These are phyloP conservation scores for Hassar affinis DNA, from an alignment of 2,113 vertebrate genomes.

Conservation along the genomic window DNA sequence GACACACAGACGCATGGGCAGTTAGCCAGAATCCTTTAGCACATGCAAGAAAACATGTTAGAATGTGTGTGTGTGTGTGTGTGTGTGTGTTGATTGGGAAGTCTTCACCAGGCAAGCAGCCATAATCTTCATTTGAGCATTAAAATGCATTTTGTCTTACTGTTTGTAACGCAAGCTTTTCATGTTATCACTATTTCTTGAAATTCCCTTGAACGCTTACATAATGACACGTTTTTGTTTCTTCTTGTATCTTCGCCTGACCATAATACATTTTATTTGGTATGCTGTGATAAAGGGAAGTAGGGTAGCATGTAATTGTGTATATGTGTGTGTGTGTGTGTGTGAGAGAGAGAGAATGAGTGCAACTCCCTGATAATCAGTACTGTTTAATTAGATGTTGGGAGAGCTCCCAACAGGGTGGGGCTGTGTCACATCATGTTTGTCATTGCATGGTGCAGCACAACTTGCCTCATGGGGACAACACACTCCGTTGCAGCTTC, in stretches of 20 bases:
- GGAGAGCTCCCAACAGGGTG: conserved; percentile 54
- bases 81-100: conserved; percentile 18
- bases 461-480: conserved; percentile 60
- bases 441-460: conserved; percentile 59
- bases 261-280: conserved; percentile 34
- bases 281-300: conserved; percentile 53
- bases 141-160: conserved; percentile 43
- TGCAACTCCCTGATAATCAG: conserved; percentile 65
- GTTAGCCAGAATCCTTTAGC: conserved; percentile 44
- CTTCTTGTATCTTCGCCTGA: no score
- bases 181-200: conserved; percentile 55
- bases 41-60: conserved; percentile 13
- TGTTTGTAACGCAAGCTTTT: conserved; percentile 45
- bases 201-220: background rate
- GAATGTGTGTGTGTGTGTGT: conserved; percentile 2
- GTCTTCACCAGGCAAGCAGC: conserved; percentile 37
- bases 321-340: conserved; percentile 44
- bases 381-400: conserved; percentile 75
- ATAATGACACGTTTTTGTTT: background rate
- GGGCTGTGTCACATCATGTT: conserved; percentile 68
- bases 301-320: conserved; percentile 58
- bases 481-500: conserved; percentile 62
- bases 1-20: conserved; percentile 64
- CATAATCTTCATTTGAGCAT: conserved; percentile 26
- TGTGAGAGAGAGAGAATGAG: conserved; percentile 44